Base-by-base conservation (phyloP, 2,113 vertebrate genomes). In the Xiphophorus hellerii region DNA sequence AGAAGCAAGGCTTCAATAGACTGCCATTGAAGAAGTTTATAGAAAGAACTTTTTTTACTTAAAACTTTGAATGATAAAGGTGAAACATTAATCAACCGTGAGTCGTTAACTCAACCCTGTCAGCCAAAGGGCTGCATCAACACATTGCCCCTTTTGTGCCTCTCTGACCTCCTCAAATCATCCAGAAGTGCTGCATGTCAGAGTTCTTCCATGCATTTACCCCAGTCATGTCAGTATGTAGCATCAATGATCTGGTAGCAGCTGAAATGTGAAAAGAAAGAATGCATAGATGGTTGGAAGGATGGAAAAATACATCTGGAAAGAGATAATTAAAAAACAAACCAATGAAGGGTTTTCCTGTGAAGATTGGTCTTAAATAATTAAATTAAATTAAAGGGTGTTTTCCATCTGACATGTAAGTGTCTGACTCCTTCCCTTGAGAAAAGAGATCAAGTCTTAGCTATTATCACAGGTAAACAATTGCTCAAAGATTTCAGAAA, bases 11-110 rank as follows among this genome's bases (percentile, higher is more conserved):
- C 58, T 14, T 35, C 6, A 37, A 65, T 1, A 15, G 2, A 20
- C 4, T 74, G n/a, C 33, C 33, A 12, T 11, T 22, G 30, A 14
- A n/a, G 7, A 20, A 44, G 44, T 29, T 22, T 30, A 31, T 27
- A 27, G 62, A 17, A 63, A 31, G 51, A 73, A 69, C 27, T 48
- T 35, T 74, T 42, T 76, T 77, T 74, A 31, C 48, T 54, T 25
- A 22, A 54, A 66, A 48, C 60, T 28, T 29, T 31, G 28, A 68
- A 51, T 67, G 71, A 11, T 74, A 79, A 89, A 42, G 20, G 31
- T 39, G 3, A 64, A 30, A 51, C 27, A 51, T 73, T 67, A 62
- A 78, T n/a, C 66, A 29, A 76, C 20, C 33, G 31, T n/a, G 17
- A 60, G 33, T 28, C 17, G 48, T 69, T 76, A 69, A 30, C 20